These are phyloP conservation scores for Limnephilus lunatus DNA, from an alignment of 2,888 invertebrate genomes.

Conservation along the genomic window DNA sequence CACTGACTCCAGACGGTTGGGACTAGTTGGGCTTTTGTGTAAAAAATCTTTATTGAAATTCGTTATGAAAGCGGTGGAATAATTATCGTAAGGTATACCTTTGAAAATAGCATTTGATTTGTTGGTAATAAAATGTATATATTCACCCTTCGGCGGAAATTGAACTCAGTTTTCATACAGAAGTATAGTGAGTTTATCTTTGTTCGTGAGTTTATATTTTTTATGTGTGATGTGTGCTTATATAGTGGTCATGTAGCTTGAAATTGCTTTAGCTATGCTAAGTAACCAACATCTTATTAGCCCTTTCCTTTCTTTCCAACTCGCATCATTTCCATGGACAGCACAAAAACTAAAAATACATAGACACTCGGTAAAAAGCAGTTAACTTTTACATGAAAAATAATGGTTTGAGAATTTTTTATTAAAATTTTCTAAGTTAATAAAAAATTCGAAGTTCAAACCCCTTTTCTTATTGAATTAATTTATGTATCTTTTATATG, in stretches of 20 bases:
- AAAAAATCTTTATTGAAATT: background rate
- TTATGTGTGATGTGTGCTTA: background rate
- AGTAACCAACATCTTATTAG: too few species aligned
- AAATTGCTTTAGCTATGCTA: too few species aligned
- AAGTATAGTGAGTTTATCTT: background rate
- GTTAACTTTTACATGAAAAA: background rate
- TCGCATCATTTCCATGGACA: background rate
- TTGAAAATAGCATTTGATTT: background rate
- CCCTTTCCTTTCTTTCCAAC: background rate
- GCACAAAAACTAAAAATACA: background rate
- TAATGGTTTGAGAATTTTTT: background rate
- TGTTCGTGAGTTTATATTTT: too few species aligned
- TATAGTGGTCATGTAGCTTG: too few species aligned
- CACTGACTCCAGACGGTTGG: too few species aligned
- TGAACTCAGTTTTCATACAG: background rate
- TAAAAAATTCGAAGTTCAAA: slow-evolving; percentile 10
- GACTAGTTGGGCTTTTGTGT: too few species aligned
- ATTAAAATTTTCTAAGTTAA: background rate
- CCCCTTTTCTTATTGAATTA: slow-evolving; percentile 28
- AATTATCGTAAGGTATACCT: background rate
- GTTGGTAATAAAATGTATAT: background rate
- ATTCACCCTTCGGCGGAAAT: background rate
- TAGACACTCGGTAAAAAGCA: background rate
- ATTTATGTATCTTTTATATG: slow-evolving; percentile 24
- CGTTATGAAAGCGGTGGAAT: background rate